These are phyloP conservation scores for Drosophila lutescens DNA, from an alignment of 2,888 invertebrate genomes.

Conservation along the genomic window DNA sequence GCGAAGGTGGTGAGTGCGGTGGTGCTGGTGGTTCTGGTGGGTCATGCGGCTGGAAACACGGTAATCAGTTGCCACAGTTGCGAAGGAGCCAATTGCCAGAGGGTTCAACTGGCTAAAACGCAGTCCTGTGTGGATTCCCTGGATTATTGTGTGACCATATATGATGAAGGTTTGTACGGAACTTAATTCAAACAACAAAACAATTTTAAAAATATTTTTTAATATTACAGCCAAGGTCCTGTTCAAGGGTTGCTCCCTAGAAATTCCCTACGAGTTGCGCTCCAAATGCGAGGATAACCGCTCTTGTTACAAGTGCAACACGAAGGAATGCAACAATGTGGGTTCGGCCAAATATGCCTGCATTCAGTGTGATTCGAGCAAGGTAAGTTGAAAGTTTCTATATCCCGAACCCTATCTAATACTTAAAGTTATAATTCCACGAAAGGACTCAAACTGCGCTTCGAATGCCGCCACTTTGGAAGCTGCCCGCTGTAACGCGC, in stretches of 20 bases:
- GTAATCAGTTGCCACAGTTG: slow-evolving; percentile 76
- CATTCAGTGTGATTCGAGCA: slow-evolving; percentile 77
- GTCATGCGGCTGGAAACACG: slow-evolving; percentile 58
- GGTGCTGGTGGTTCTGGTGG: slow-evolving; percentile 42
- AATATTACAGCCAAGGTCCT: slow-evolving; percentile 63
- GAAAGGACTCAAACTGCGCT: slow-evolving; percentile 70
- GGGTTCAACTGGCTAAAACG: slow-evolving; percentile 60
- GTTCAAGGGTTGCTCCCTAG: slow-evolving; percentile 80
- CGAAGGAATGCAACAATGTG: slow-evolving; percentile 79
- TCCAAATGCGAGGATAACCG: slow-evolving; percentile 63
- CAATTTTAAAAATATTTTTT: not conserved
- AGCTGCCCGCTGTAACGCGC: slow-evolving; percentile 70
- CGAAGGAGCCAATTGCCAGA: slow-evolving; percentile 78
- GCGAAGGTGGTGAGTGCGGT: slow-evolving; percentile 23
- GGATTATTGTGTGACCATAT: slow-evolving; percentile 82
- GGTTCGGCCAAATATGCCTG: slow-evolving; percentile 75
- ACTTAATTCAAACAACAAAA: not conserved
- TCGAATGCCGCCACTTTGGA: slow-evolving; percentile 53
- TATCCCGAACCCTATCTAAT: not conserved
- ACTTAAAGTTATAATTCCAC: too few relatives aligned
- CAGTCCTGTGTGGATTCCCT: slow-evolving; percentile 73
- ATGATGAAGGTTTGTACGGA: slow-evolving; percentile 71
- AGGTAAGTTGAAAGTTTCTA: slow-evolving; percentile 40
- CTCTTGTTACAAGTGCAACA: slow-evolving; percentile 79
- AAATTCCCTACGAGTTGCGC: slow-evolving; percentile 71